Base-by-base conservation (phyloP, 2,113 vertebrate genomes). In the Eublepharis macularius region DNA sequence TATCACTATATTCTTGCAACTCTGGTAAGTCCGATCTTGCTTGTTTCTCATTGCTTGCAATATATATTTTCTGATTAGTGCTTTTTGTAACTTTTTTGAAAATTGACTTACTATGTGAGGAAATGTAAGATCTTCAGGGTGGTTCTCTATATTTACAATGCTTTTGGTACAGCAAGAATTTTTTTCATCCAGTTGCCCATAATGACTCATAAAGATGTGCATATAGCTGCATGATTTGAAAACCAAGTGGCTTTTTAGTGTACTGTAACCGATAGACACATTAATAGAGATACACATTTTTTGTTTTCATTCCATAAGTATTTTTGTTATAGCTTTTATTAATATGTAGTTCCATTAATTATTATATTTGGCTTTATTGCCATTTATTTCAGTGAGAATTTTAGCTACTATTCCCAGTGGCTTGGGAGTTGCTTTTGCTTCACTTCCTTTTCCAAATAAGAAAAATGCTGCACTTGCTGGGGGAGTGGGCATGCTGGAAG, bases 1-100 rank as follows among this genome's bases (percentile, higher is more conserved):
- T 99, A 99, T 92, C 99, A 99, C 93, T 99, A 99, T 95, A 99
- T 99, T 87, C 96, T 99, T 84, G 98, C 98, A 89, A 99, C 99
- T 94, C 94, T 99, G 98, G 99, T 99, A 96, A 98, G 98, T 90
- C 81, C 43, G 47, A 21, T 6, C 10, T 43, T 26, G 57, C 13
- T 83, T 65, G 6, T 49, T 80, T 43, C 54, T 49, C 29, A 21
- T 74, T 83, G 57, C 45, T 54, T 45, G 7, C 12, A 43, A 43
- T 10, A 1, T 63, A 4, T 32, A 7, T 80, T 39, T 66, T 66
- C 36, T 79, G 0, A 0, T 11, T 68, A 45, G 1, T 51, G 0
- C 41, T 26, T 9, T 54, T 81, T 69, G 74, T 73, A 16, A 66
- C n/a, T 29, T 47, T 0, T 1, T 81, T 1, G 17, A 5, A 85